These are phyloP conservation scores for Rattus norvegicus DNA, from an alignment of 2,113 vertebrate genomes.

Conservation along the genomic window DNA sequence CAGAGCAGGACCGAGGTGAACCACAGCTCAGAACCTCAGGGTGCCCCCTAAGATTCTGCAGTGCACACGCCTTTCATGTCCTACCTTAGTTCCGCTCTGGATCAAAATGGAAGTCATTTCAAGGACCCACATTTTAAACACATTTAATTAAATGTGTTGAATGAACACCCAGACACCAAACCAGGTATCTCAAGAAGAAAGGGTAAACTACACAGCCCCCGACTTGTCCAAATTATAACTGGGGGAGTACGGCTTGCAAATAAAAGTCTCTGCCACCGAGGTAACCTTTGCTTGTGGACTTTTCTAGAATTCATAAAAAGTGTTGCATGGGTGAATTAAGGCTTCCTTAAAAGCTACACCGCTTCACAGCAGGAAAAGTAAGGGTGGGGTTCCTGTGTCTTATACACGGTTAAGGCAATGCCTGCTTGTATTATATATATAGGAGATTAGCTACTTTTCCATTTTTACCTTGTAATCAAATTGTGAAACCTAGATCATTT, in stretches of 20 bases:
- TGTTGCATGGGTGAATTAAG: not conserved
- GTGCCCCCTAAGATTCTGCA: not conserved
- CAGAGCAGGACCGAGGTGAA: not conserved
- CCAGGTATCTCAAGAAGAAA: not conserved
- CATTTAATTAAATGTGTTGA: not conserved
- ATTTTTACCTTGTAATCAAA: slow-evolving; percentile 26
- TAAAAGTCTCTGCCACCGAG: not conserved
- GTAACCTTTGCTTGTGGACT: not conserved
- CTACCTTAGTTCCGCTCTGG: not conserved
- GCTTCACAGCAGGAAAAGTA: not conserved
- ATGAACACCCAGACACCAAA: not conserved
- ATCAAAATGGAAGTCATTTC: not conserved
- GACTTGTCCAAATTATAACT: not conserved
- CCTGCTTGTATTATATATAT: not conserved
- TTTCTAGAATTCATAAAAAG: not conserved
- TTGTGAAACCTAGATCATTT: slow-evolving; percentile 34
- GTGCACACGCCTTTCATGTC: not conserved
- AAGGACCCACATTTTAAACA: not conserved
- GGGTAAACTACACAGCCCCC: not conserved
- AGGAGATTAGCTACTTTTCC: slow-evolving; percentile 7
- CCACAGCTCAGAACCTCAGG: not conserved
- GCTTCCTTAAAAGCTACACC: not conserved
- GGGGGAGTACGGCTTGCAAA: not conserved
- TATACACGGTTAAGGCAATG: not conserved
- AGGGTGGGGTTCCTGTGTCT: not conserved